Percentiles rank a stretch among this genome's conserved stretches.
phyloP scores from a whole-genome alignment of 2,113 vertebrate genomes.

The Pteruthius melanotis region DNA sequence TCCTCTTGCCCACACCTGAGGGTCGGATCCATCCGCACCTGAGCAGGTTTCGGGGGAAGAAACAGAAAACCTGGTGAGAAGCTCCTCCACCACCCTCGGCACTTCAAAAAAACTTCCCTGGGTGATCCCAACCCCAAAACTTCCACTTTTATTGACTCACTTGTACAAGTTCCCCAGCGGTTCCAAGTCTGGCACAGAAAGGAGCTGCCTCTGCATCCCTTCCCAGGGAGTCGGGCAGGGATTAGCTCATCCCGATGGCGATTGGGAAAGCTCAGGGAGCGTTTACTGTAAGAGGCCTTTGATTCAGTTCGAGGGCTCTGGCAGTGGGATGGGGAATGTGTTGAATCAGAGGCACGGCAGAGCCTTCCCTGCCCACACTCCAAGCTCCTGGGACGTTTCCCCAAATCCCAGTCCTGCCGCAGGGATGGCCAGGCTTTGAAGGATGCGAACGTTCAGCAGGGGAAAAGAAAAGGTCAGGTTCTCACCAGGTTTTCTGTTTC shows the following conservation, averaged over 20 bases:
- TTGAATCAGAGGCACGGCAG: neutral
- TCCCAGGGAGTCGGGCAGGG: neutral
- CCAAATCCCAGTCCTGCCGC: neutral
- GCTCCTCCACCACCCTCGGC: neutral
- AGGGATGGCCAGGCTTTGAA: accelerated
- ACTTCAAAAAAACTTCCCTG: neutral
- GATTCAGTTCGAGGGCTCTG: neutral
- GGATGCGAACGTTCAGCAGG: neutral
- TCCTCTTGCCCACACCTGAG: accelerated
- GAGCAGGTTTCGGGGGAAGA: neutral
- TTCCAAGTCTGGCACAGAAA: neutral
- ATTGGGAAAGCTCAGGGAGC: neutral
- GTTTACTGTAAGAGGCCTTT: neutral
- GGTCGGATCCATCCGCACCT: accelerated
- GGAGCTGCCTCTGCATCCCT: neutral
- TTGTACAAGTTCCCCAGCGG: accelerated
- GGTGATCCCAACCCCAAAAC: neutral
- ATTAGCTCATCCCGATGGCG: neutral
- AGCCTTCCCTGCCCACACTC: neutral
- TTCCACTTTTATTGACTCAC: neutral
- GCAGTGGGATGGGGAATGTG: neutral
- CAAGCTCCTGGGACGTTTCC: accelerated
- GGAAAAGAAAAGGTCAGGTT: neutral
- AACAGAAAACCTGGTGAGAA: neutral
- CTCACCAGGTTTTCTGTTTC: neutral